Evolutionary conservation across 2,797 vertebrate species (phyloP), one percentile per base, ranked within the genome.

Genomic region (Epinephelus malabaricus): DNA sequence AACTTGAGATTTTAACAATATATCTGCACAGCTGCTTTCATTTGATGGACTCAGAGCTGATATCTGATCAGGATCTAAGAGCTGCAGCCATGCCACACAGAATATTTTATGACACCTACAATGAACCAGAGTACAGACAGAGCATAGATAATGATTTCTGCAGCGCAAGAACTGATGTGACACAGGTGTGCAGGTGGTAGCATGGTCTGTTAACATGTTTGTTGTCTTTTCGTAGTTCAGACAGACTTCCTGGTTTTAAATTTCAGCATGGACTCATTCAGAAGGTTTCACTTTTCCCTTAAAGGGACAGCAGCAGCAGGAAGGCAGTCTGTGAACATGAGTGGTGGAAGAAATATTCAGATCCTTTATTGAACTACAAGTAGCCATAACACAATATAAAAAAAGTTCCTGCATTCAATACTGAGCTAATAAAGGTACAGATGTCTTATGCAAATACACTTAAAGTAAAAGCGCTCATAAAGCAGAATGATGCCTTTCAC

Each of bases 181-280:
- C 11, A 13, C 2, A 13, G 5, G 0, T 51, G 6, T 61, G 17
- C 17, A 8, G n/a, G 4, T 60, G 12, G 19, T 21, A 21, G 59
- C 12, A 77, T 7, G 21, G 27, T 85, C 65, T 73, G 62, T n/a
- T 69, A 46, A 65, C 67, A 27, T 59, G 25, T 67, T 71, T 84
- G 58, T 80, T 88, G 68, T 73, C 68, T 19, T 86, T 71, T 63
- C 1, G 0, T 0, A 4, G 10, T 67, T 65, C 12, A 59, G 61
- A 61, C 50, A 84, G 27, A 69, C 25, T 93, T 91, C 88, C 87
- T 87, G 80, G 86, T 90, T 88, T 90, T 51, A 59, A 40, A 75
- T 92, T 86, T 82, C 86, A 69, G 40, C 38, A 2, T 63, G 49
- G 63, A 61, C 1, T 2, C 8, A 2, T 18, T 51, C 2, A 54